Evolutionary conservation across 2,888 invertebrate species (phyloP).

Genomic region (Drosophila nr. perissopoda): DNA sequence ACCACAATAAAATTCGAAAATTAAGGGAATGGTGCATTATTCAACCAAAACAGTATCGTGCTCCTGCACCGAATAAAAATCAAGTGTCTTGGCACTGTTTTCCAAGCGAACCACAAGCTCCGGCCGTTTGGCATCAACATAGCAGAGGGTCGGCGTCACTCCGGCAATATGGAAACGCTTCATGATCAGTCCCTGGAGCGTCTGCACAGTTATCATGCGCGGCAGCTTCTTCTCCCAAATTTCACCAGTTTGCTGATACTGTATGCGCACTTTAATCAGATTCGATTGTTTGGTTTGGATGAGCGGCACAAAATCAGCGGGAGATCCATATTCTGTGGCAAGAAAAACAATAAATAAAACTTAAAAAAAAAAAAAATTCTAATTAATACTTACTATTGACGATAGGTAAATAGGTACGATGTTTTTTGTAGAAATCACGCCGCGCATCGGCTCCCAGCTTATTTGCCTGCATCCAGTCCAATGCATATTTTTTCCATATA

Average conservation of each 20-base stretch:
- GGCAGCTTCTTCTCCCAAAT: slow-evolving; percentile 89
- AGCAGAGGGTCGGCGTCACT: slow-evolving; percentile 81
- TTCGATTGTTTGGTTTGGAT: slow-evolving; percentile 89
- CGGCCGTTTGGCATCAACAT: slow-evolving; percentile 87
- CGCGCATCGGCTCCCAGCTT: slow-evolving; percentile 85
- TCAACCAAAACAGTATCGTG: slow-evolving; percentile 92
- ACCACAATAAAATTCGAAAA: slow-evolving; percentile 55
- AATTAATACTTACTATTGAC: slow-evolving; percentile 88
- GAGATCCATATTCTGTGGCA: slow-evolving; percentile 92
- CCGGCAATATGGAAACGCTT: slow-evolving; percentile 88
- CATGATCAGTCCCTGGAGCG: slow-evolving; percentile 92
- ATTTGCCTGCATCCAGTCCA: slow-evolving; percentile 89
- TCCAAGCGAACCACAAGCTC: slow-evolving; percentile 91
- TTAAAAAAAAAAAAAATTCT: neutral
- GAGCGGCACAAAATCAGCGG: slow-evolving; percentile 90
- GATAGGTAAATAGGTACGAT: slow-evolving; percentile 91
- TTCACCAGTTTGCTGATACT: slow-evolving; percentile 85
- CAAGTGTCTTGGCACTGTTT: slow-evolving; percentile 92
- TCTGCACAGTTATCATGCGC: slow-evolving; percentile 92
- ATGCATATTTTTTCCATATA: slow-evolving; percentile 93
- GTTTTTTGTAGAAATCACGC: slow-evolving; percentile 87
- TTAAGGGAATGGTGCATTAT: slow-evolving; percentile 37
- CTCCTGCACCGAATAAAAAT: slow-evolving; percentile 93
- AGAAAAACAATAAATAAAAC: neutral
- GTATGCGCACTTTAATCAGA: slow-evolving; percentile 88